Percentiles rank a stretch among this genome's conserved stretches.
Evolutionary conservation across 2,888 invertebrate species (phyloP).

Genomic region (Holacanthella duospinosa): DNA sequence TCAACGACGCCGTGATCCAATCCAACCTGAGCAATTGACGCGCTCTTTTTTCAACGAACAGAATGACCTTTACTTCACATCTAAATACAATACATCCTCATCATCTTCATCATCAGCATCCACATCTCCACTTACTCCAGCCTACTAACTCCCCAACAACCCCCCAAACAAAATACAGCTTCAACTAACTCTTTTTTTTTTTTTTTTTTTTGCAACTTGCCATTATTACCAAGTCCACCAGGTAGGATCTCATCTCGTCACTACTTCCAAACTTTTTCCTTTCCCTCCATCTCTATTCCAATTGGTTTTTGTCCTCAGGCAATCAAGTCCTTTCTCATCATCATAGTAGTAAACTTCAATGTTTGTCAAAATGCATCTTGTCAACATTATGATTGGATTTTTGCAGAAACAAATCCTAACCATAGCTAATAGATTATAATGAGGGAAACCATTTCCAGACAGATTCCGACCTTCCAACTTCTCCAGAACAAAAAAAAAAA

Average conservation of each 20-base stretch:
- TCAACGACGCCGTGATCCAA: neutral
- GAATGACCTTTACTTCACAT: constrained; percentile 1
- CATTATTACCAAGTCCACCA: neutral
- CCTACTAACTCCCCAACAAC: neutral
- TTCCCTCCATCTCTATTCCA: neutral
- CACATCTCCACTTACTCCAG: neutral
- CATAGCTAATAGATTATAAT: no score
- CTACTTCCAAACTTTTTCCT: neutral
- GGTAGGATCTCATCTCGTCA: neutral
- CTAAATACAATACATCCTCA: constrained; percentile 3
- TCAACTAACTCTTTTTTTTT: neutral
- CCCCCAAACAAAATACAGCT: neutral
- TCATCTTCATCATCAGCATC: constrained; percentile 1
- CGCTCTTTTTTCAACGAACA: constrained; percentile 2
- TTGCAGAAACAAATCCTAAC: no score
- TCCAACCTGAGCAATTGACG: constrained; percentile 2
- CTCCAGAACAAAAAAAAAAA: no score
- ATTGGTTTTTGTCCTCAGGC: neutral
- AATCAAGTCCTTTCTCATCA: no score
- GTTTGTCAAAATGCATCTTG: no score
- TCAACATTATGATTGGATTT: no score
- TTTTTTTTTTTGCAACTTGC: neutral
- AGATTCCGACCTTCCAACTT: no score
- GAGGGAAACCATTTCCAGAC: no score
- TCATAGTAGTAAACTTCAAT: no score